Evolutionary conservation across 2,113 vertebrate genomes (phyloP).

Genomic region (Gymnarchus niloticus): DNA sequence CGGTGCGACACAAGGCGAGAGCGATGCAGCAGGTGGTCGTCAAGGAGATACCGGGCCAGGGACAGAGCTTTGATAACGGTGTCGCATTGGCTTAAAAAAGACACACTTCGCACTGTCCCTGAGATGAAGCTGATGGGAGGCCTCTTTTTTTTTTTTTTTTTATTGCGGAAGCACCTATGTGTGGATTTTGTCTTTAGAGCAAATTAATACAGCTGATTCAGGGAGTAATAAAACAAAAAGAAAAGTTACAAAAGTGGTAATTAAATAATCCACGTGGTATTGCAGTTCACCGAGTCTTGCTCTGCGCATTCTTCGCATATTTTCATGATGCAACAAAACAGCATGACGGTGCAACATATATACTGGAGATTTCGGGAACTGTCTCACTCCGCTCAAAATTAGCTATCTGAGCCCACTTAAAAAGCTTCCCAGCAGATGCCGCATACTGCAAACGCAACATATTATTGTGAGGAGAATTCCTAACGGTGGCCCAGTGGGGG

Average conservation of each 20-base stretch:
- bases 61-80: neutral
- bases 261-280: neutral
- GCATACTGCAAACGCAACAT: neutral
- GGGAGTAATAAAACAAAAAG: neutral
- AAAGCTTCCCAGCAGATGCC: neutral
- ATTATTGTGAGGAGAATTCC: slow-evolving; percentile 12
- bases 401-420: neutral
- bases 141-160: too few species aligned
- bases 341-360: neutral
- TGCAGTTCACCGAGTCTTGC: neutral
- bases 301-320: neutral
- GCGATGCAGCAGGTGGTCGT: neutral
- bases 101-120: too few species aligned
- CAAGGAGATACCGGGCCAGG: neutral
- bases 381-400: neutral
- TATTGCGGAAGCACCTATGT: neutral
- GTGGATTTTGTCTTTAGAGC: neutral
- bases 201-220: neutral
- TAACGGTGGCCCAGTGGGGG: neutral
- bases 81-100: neutral
- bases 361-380: neutral
- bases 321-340: neutral
- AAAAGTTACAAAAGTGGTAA: too few species aligned
- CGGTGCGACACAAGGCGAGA: neutral
- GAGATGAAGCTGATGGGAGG: neutral